Conservation (phyloP, 1,140 invertebrate genomes). For the Papilio aristodemus region DNA sequence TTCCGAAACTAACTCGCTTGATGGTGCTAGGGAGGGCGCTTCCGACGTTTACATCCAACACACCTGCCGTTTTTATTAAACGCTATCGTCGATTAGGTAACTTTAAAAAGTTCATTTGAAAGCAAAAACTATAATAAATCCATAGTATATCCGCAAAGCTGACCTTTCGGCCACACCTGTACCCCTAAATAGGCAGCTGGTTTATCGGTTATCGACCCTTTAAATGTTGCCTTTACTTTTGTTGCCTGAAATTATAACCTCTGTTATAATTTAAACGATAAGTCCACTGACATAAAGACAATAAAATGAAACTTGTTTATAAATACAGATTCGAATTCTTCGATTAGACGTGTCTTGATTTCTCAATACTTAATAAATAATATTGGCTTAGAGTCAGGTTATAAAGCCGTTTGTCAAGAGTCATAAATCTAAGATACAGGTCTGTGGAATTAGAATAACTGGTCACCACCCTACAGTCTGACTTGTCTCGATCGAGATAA, state of each 20-base stretch:
- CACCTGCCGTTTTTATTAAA: conserved; percentile 6
- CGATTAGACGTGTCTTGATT: background rate
- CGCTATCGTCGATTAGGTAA: background rate
- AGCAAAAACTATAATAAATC: background rate
- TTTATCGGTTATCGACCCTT: background rate
- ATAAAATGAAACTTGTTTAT: background rate
- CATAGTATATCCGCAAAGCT: conserved; percentile 3
- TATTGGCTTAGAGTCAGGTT: background rate
- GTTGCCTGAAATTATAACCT: no score
- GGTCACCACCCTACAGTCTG: conserved; percentile 5
- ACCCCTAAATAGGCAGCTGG: background rate
- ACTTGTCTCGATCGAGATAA: background rate
- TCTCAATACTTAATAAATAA: background rate
- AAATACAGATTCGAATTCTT: background rate
- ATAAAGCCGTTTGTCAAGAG: background rate
- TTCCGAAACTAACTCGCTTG: background rate
- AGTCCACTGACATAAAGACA: background rate
- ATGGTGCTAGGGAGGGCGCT: background rate
- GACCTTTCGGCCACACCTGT: conserved; percentile 2
- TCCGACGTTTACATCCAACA: background rate
- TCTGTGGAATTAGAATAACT: conserved; percentile 13
- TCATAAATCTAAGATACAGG: conserved; percentile 15
- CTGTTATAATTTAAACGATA: no score
- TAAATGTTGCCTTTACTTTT: no score
- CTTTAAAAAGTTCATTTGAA: background rate